phyloP scores from a whole-genome alignment of 2,888 invertebrate species.

The Apomyelois bistriatella region DNA sequence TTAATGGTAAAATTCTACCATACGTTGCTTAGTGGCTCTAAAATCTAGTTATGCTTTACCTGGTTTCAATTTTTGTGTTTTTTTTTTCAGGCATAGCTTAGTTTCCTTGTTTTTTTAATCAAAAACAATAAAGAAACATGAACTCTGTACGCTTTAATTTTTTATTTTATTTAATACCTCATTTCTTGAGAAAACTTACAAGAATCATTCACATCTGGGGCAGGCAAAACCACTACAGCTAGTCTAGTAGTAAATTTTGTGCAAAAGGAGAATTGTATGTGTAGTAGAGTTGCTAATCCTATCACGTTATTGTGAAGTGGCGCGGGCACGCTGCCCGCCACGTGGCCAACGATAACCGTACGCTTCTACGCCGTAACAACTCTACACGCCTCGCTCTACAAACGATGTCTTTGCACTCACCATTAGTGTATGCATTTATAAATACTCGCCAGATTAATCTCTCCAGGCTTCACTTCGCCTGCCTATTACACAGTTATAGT shows the following conservation, averaged over 20 bases:
- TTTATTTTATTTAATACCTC: too few species aligned
- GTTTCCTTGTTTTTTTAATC: too few species aligned
- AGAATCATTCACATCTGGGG: too few species aligned
- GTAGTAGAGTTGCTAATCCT: constrained; percentile 11
- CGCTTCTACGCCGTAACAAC: constrained; percentile 44
- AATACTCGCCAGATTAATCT: constrained; percentile 14
- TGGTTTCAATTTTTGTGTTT: too few species aligned
- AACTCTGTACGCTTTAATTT: too few species aligned
- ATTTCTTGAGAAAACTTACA: too few species aligned
- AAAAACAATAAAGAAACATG: too few species aligned
- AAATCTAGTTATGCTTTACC: too few species aligned
- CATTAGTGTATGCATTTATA: constrained; percentile 13
- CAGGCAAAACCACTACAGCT: neutral
- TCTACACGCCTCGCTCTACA: constrained; percentile 17
- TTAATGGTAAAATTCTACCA: too few species aligned
- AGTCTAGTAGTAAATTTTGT: neutral
- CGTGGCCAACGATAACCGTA: constrained; percentile 49
- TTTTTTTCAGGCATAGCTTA: too few species aligned
- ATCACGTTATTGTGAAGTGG: constrained; percentile 50
- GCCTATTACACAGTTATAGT: neutral
- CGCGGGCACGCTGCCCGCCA: constrained; percentile 48
- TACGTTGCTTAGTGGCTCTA: too few species aligned
- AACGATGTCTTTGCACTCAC: constrained; percentile 35
- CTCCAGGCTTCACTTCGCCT: constrained; percentile 11
- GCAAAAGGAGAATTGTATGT: neutral